phyloP scores from a whole-genome alignment of 2,888 invertebrate genomes.

The Troilus luridus region DNA sequence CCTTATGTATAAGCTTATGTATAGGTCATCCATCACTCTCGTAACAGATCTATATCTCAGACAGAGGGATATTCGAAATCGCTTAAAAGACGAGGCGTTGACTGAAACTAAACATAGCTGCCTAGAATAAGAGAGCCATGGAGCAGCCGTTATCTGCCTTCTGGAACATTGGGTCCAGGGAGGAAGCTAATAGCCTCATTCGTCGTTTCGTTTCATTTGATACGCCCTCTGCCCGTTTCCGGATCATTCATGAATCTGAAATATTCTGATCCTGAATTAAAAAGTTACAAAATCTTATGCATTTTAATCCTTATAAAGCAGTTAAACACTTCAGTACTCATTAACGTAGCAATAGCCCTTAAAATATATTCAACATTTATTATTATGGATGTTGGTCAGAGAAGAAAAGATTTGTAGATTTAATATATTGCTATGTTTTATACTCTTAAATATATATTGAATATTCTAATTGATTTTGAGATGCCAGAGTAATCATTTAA shows the following conservation, averaged over 20 bases:
- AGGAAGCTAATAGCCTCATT: constrained; percentile 24
- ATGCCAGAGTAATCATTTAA: no score
- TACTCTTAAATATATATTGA: no score
- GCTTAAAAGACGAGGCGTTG: background rate
- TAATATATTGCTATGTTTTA: no score
- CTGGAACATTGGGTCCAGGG: constrained; percentile 3
- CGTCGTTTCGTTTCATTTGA: constrained; percentile 27
- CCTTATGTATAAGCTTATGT: no score
- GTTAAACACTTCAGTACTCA: background rate
- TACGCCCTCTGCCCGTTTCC: background rate
- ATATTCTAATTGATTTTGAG: no score
- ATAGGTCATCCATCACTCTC: background rate
- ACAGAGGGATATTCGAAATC: background rate
- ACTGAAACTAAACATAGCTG: background rate
- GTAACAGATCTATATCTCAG: background rate
- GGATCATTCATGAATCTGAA: background rate
- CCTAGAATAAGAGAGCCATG: background rate
- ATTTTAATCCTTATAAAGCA: background rate
- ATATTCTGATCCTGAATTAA: background rate
- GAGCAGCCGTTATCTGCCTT: constrained; percentile 37
- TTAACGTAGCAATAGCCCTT: no score
- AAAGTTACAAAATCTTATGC: background rate
- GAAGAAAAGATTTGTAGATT: no score
- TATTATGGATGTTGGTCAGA: no score
- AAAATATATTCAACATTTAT: no score